phyloP scores from a whole-genome alignment of 2,888 invertebrate species.

The Trichacis sp. region DNA sequence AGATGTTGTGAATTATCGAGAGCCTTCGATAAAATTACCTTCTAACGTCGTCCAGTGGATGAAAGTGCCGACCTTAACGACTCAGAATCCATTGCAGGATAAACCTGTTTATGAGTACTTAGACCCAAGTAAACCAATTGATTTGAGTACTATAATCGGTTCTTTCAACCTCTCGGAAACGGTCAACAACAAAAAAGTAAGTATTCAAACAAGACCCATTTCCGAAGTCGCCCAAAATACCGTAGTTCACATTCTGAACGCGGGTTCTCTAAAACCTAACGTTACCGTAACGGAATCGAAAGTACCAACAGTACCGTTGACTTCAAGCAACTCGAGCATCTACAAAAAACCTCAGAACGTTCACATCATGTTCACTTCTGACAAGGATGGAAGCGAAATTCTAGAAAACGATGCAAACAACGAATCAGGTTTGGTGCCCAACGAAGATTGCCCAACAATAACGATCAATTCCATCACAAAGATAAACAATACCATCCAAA shows the following conservation, averaged over 20 bases:
- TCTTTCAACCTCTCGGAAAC: slow-evolving; percentile 6
- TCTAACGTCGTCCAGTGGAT: slow-evolving; percentile 57
- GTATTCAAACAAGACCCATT: slow-evolving; percentile 23
- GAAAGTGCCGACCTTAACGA: slow-evolving; percentile 52
- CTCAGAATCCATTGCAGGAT: slow-evolving; percentile 39
- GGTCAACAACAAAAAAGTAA: not conserved
- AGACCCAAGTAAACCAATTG: slow-evolving; percentile 46
- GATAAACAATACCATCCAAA: slow-evolving; percentile 68
- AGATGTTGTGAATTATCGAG: slow-evolving; percentile 8
- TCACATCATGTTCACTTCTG: slow-evolving; percentile 59
- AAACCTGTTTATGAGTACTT: slow-evolving; percentile 47
- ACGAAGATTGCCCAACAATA: slow-evolving; percentile 61
- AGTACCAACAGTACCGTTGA: not conserved
- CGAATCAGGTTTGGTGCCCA: slow-evolving; percentile 22
- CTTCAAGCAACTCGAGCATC: slow-evolving; percentile 15
- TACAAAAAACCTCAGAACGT: slow-evolving; percentile 53
- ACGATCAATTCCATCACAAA: slow-evolving; percentile 64
- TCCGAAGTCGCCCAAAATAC: slow-evolving; percentile 61
- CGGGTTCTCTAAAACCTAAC: slow-evolving; percentile 51
- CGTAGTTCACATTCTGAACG: slow-evolving; percentile 59
- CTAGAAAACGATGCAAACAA: slow-evolving; percentile 23
- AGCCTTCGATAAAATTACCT: slow-evolving; percentile 39
- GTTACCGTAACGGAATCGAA: slow-evolving; percentile 38
- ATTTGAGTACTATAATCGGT: not conserved
- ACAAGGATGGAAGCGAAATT: slow-evolving; percentile 45